Base-by-base conservation (phyloP, 2,797 vertebrate genomes). In the Micropoecilia bifurca region DNA sequence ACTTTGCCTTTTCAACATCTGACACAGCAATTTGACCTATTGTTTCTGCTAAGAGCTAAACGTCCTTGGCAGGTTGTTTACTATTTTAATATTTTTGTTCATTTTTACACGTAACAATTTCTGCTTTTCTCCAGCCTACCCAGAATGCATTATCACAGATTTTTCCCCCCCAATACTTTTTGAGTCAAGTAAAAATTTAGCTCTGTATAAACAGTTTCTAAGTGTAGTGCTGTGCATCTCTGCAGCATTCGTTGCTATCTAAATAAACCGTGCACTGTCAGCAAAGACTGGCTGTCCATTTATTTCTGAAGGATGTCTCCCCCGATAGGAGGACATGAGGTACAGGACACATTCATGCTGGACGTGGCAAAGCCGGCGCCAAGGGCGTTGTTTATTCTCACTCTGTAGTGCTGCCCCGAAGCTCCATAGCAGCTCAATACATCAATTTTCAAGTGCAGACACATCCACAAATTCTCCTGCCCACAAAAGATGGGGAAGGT, bases 311-410 rank as follows among this genome's bases (percentile, higher is more conserved):
- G 90, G 90, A 93, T 88, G 90, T 92, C 20, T 7, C 86, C 86
- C 89, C 83, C 87, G 88, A 93, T 89, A 91, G 87, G 71, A 86
- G 81, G 85, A 77, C 84, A 82, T 73, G 59, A 14, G 73, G 82
- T 39, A 48, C 77, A 81, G 77, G 73, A 79, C 75, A 81, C 83
- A 75, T 81, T 71, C 77, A 83, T 50, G 81, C 80, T 86, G 79
- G 77, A 77, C 47, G 76, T 33, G 71, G 68, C 78, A 80, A 68
- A 55, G 72, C 45, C 79, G 81, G 55, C 25, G 45, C 81, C 84
- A 88, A 90, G 85, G 91, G 80, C 87, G 87, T 82, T 87, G 85
- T 92, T 91, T 92, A 84, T 90, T 90, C 86, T 84, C 75, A 36
- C 82, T 89, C 74, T 68, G 74, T 82, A 83, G 75, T 76, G 71